phyloP scores from a whole-genome alignment of 2,888 invertebrate species.

The Coleophora flavipennella region DNA sequence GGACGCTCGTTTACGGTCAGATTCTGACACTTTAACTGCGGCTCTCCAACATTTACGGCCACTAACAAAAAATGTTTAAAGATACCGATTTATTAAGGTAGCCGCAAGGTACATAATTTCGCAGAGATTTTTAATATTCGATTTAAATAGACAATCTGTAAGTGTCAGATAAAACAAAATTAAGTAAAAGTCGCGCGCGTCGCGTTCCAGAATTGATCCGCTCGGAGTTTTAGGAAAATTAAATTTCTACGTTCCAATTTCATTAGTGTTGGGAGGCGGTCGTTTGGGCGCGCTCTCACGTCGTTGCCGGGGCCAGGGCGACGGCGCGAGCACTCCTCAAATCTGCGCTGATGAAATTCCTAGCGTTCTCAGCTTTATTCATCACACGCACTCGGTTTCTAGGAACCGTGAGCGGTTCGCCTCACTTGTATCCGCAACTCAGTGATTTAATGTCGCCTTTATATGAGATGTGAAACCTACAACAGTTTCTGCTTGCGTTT shows the following conservation, averaged over 20 bases:
- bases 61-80: slow-evolving; percentile 60
- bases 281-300: slow-evolving; percentile 46
- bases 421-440: slow-evolving; percentile 47
- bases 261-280: slow-evolving; percentile 25
- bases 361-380: slow-evolving; percentile 58
- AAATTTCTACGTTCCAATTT: slow-evolving; percentile 37
- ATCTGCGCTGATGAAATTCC: slow-evolving; percentile 66
- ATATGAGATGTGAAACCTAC: slow-evolving; percentile 42
- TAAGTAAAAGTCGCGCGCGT: slow-evolving; percentile 3
- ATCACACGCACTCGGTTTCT: slow-evolving; percentile 63
- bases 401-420: slow-evolving; percentile 51
- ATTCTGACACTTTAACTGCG: slow-evolving; percentile 65
- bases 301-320: slow-evolving; percentile 13
- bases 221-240: slow-evolving; percentile 25
- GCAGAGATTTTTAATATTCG: no score
- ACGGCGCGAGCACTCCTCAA: slow-evolving; percentile 49
- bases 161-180: slow-evolving; percentile 25
- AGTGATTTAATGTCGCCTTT: slow-evolving; percentile 56
- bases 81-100: slow-evolving; percentile 49
- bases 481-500: slow-evolving; percentile 34
- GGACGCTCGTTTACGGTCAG: slow-evolving; percentile 60
- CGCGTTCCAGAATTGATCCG: slow-evolving; percentile 33
- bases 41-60: slow-evolving; percentile 56
- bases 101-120: slow-evolving; percentile 38
- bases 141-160: no score